Evolutionary conservation across 2,888 invertebrate species (phyloP).

Genomic region (Ceriagrion tenellum): DNA sequence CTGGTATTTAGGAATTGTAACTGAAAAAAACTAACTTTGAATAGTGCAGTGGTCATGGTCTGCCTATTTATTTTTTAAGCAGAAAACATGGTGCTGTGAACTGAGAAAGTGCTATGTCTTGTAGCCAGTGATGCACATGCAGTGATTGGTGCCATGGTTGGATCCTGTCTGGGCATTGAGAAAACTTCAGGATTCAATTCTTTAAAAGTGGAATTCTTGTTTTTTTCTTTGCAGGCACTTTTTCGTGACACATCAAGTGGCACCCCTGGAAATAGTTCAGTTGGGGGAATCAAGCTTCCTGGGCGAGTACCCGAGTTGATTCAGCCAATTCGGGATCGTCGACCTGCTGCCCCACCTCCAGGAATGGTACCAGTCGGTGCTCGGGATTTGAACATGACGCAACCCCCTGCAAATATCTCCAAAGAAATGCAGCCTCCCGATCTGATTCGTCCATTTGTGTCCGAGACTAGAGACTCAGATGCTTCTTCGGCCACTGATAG

Average conservation of each 20-base stretch:
- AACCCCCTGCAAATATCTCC: slow-evolving; percentile 71
- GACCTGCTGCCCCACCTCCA: slow-evolving; percentile 68
- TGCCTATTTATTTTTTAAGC: no score
- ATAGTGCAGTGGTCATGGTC: no score
- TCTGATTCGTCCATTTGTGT: slow-evolving; percentile 77
- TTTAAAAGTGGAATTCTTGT: not conserved
- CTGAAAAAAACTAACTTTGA: no score
- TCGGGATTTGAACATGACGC: not conserved
- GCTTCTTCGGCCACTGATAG: slow-evolving; percentile 67
- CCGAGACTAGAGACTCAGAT: slow-evolving; percentile 71
- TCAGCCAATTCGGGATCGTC: slow-evolving; percentile 74
- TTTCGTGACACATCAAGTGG: slow-evolving; percentile 57
- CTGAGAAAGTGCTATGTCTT: no score
- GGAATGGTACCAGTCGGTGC: slow-evolving; percentile 32
- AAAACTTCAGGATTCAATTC: no score
- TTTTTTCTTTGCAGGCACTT: slow-evolving; percentile 1
- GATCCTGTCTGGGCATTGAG: no score
- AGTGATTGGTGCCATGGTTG: no score
- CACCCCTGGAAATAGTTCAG: slow-evolving; percentile 37
- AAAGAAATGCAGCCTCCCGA: slow-evolving; percentile 79
- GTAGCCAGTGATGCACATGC: no score
- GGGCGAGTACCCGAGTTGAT: slow-evolving; percentile 75
- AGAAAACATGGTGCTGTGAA: no score
- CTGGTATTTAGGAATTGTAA: no score
- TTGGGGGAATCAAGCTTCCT: slow-evolving; percentile 71